Evolutionary conservation across 2,797 vertebrate species (phyloP).

Genomic region (Gila robusta): DNA sequence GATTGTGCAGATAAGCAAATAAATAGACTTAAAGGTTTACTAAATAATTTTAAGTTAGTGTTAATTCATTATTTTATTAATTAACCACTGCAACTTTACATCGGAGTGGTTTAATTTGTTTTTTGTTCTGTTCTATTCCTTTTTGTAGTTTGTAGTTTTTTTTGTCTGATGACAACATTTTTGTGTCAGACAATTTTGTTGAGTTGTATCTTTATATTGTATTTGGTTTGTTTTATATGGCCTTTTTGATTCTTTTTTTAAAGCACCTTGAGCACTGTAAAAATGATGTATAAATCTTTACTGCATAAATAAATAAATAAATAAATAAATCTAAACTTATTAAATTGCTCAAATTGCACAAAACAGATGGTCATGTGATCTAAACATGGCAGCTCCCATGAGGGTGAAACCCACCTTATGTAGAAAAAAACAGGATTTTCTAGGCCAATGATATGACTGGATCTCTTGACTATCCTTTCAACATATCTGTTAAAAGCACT

Average conservation of each 20-base stretch:
- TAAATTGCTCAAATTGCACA: neutral
- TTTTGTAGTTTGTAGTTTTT: neutral
- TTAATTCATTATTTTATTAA: neutral
- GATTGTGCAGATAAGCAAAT: neutral
- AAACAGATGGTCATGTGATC: neutral
- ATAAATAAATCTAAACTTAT: conserved; percentile 18
- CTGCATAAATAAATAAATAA: conserved; percentile 1
- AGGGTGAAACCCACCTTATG: neutral
- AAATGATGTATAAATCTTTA: neutral
- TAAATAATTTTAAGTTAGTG: neutral
- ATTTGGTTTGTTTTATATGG: conserved; percentile 1
- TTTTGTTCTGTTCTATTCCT: neutral
- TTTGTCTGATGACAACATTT: neutral
- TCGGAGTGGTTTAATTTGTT: neutral
- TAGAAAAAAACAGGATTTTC: neutral
- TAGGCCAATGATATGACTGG: conserved; percentile 14
- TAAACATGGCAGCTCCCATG: neutral
- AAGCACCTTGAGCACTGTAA: neutral
- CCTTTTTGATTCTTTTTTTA: neutral
- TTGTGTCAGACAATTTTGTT: neutral
- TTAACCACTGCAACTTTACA: neutral
- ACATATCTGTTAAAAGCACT: neutral
- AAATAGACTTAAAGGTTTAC: conserved; percentile 18
- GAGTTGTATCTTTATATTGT: neutral
- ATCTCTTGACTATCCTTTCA: neutral